phyloP scores from a whole-genome alignment of 1,140 invertebrate species.

The Musca domestica region DNA sequence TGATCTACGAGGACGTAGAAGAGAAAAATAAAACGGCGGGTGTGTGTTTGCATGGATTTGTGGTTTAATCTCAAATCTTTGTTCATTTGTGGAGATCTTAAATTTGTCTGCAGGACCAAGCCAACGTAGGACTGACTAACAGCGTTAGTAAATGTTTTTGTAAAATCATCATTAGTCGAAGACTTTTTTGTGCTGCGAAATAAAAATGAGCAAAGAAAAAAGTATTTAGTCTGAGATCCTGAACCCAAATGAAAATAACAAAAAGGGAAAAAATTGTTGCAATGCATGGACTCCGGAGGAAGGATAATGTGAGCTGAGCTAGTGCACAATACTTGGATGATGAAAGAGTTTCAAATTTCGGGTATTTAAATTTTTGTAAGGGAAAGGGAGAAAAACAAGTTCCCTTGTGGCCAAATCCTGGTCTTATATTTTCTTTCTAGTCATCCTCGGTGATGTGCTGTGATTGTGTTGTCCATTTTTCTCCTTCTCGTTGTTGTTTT shows the following conservation, averaged over 20 bases:
- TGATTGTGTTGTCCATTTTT: too few species aligned
- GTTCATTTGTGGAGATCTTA: background rate
- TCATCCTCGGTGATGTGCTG: too few species aligned
- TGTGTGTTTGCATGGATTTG: constrained; percentile 10
- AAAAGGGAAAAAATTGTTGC: background rate
- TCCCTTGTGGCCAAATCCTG: too few species aligned
- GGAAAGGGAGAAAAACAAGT: too few species aligned
- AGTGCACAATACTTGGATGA: background rate
- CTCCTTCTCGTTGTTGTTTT: background rate
- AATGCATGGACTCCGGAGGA: background rate
- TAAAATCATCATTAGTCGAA: too few species aligned
- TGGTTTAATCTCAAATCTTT: constrained; percentile 18
- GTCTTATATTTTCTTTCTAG: too few species aligned
- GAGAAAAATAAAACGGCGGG: background rate
- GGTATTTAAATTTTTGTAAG: too few species aligned
- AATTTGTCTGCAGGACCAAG: background rate
- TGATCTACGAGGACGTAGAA: background rate
- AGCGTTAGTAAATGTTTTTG: too few species aligned
- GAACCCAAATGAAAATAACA: background rate
- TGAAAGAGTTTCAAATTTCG: constrained; percentile 19
- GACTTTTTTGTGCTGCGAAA: too few species aligned
- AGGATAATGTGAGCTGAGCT: background rate
- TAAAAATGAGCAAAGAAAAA: constrained; percentile 15
- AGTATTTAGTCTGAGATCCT: background rate
- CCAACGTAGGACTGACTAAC: too few species aligned